Percentiles rank a stretch among this genome's conserved stretches.
These are phyloP conservation scores for Aplysina aerophoba DNA, from an alignment of 37 sponge, comb jelly and placozoan species.

Conservation along the genomic window DNA sequence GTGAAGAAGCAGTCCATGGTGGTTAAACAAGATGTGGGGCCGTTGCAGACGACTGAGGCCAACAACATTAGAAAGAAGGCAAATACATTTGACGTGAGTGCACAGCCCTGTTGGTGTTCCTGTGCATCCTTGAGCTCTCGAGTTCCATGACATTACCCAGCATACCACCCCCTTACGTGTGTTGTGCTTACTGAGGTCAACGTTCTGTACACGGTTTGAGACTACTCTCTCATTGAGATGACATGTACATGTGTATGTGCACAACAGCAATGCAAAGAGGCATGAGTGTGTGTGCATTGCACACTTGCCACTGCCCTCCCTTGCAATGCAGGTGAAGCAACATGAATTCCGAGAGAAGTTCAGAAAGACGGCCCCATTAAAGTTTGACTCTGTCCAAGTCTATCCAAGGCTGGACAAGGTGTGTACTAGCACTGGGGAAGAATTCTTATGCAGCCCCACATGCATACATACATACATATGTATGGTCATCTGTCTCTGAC, in stretches of 20 bases:
- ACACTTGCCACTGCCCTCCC: neutral
- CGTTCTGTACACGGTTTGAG: too few species aligned
- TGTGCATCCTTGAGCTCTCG: too few species aligned
- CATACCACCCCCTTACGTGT: too few species aligned
- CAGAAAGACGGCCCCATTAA: slow-evolving; percentile 89
- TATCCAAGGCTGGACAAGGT: slow-evolving; percentile 86
- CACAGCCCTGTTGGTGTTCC: too few species aligned
- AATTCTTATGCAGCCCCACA: neutral
- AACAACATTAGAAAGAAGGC: slow-evolving; percentile 85
- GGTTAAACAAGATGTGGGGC: slow-evolving; percentile 95
- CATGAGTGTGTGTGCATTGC: neutral
- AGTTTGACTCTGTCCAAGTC: slow-evolving; percentile 59
- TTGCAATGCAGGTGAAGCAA: slow-evolving; percentile 73
- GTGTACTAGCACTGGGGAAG: neutral
- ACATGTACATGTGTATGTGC: neutral
- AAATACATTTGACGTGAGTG: slow-evolving; percentile 87
- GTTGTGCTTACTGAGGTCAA: too few species aligned
- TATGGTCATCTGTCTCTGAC: neutral
- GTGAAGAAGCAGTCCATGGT: slow-evolving; percentile 90
- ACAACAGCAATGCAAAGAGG: neutral
- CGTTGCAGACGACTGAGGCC: slow-evolving; percentile 95
- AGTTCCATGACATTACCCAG: too few species aligned
- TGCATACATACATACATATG: neutral
- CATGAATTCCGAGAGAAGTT: slow-evolving; percentile 97
- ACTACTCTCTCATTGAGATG: neutral